Conservation (phyloP, 1,140 invertebrate genomes). For the Eumaeus atala region DNA sequence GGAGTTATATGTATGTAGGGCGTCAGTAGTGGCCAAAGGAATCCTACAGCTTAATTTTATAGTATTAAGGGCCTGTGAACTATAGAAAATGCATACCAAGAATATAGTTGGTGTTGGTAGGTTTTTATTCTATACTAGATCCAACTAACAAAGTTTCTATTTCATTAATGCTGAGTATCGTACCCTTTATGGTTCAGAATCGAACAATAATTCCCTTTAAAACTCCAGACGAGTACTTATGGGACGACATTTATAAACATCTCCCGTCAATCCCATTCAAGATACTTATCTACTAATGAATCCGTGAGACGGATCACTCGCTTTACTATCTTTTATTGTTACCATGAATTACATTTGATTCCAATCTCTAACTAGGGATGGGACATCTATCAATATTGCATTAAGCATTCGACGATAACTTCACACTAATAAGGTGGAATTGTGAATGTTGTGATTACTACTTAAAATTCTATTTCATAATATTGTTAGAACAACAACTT, state of each 20-base stretch:
- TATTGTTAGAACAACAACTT: too few relatives aligned
- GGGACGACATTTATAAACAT: constrained; percentile 32
- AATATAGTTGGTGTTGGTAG: too few relatives aligned
- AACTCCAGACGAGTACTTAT: constrained; percentile 7
- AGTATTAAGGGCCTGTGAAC: too few relatives aligned
- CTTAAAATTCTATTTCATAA: too few relatives aligned
- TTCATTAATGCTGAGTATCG: constrained; percentile 1
- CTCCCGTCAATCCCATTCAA: constrained; percentile 26
- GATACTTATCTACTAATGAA: constrained; percentile 51
- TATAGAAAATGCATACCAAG: too few relatives aligned
- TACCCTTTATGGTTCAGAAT: constrained; percentile 13
- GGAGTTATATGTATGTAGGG: too few relatives aligned
- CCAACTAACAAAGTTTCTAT: not conserved
- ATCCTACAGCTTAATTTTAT: too few relatives aligned
- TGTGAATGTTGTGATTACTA: too few relatives aligned
- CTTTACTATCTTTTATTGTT: constrained; percentile 46
- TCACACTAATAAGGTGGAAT: too few relatives aligned
- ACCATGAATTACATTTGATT: constrained; percentile 40
- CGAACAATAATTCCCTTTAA: constrained; percentile 4
- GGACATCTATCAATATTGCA: not conserved
- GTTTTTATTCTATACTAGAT: not conserved
- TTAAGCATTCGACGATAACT: too few relatives aligned
- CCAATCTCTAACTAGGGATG: constrained; percentile 32
- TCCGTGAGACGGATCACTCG: constrained; percentile 35
- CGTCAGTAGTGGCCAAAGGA: too few relatives aligned